Conservation (phyloP, 2,113 vertebrate species). For the Notothenia coriiceps region DNA sequence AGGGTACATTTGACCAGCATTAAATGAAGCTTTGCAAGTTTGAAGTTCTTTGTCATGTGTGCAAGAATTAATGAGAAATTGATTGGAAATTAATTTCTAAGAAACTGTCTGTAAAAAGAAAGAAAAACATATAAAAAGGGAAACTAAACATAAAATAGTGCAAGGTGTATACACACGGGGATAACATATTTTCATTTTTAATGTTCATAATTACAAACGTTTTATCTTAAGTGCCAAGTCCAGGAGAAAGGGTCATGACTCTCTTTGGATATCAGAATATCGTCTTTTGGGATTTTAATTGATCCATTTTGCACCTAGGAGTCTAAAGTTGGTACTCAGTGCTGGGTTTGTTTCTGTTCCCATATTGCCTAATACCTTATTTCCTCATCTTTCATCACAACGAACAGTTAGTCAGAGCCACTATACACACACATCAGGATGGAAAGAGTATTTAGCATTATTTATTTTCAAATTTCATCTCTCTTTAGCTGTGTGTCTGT, state of each 20-base stretch:
- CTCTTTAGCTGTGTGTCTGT: slow-evolving; percentile 68
- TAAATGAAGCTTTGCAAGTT: too few relatives aligned
- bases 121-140: too few relatives aligned
- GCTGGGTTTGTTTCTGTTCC: slow-evolving; percentile 27
- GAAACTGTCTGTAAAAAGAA: too few relatives aligned
- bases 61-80: too few relatives aligned
- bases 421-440: slow-evolving; percentile 8
- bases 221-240: not conserved
- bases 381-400: slow-evolving; percentile 52
- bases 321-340: slow-evolving; percentile 25
- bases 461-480: slow-evolving; percentile 72
- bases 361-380: slow-evolving; percentile 29
- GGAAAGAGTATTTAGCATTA: slow-evolving; percentile 65
- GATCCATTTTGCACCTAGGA: not conserved
- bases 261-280: not conserved
- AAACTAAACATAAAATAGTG: too few relatives aligned
- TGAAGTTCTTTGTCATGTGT: too few relatives aligned
- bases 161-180: too few relatives aligned
- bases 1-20: too few relatives aligned
- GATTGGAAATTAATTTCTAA: too few relatives aligned
- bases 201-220: too few relatives aligned
- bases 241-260: not conserved
- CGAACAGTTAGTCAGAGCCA: slow-evolving; percentile 24
- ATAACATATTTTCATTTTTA: too few relatives aligned
- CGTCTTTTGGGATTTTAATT: not conserved